Evolutionary conservation across 2,113 vertebrate species (phyloP).

Genomic region (Dryoscopus gambensis): DNA sequence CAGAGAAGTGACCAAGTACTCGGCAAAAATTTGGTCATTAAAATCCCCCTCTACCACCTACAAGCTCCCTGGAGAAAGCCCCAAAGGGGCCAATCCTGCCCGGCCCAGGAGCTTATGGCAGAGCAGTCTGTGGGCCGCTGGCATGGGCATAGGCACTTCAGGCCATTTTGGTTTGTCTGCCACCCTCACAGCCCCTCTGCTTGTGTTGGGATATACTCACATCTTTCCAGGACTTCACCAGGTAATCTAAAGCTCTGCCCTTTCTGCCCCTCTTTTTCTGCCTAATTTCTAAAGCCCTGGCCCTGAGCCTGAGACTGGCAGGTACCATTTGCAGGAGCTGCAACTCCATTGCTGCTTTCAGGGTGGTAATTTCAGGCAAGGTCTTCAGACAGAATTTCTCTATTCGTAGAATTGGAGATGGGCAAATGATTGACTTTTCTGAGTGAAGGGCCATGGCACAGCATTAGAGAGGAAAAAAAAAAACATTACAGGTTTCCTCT

Average conservation of each 20-base stretch:
- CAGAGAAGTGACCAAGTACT: background rate
- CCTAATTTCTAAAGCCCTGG: background rate
- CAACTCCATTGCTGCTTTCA: background rate
- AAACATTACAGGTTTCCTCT: background rate
- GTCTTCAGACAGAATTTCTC: background rate
- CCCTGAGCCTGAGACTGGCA: background rate
- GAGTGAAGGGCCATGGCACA: background rate
- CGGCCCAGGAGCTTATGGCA: rapidly evolving
- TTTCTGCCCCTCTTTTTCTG: background rate
- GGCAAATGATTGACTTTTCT: background rate
- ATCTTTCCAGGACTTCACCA: background rate
- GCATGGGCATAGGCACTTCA: background rate
- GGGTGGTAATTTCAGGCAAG: background rate
- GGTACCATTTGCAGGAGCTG: background rate
- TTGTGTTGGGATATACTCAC: background rate
- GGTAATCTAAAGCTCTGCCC: background rate
- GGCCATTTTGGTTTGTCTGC: background rate
- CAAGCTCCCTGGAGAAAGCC: background rate
- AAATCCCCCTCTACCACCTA: background rate
- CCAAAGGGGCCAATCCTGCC: background rate
- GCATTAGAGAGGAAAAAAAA: background rate
- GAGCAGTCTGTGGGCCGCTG: background rate
- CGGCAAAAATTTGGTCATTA: background rate
- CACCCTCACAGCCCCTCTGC: background rate
- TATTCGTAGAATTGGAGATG: background rate